Evolutionary conservation across 1,140 invertebrate species (phyloP).

Genomic region (Calosoma granatense): DNA sequence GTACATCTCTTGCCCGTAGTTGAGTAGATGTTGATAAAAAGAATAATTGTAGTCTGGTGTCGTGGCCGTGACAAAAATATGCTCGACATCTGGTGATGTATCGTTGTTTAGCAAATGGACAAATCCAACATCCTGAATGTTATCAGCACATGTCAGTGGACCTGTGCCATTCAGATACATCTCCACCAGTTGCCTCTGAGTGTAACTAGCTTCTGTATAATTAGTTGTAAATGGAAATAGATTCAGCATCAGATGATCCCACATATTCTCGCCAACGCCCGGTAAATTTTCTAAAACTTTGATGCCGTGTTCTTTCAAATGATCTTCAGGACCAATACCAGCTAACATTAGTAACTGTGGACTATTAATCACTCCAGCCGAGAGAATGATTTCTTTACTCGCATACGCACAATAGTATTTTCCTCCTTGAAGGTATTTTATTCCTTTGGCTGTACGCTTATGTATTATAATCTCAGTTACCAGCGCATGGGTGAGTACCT

Average conservation of each 20-base stretch:
- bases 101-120: too few relatives aligned
- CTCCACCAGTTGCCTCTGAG: constrained; percentile 64
- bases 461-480: constrained; percentile 64
- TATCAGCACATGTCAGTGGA: constrained; percentile 72
- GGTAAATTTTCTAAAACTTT: constrained; percentile 51
- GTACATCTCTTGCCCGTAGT: constrained; percentile 57
- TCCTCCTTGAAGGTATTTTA: constrained; percentile 42
- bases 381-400: constrained; percentile 58
- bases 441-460: constrained; percentile 47
- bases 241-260: constrained; percentile 61
- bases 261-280: constrained; percentile 60
- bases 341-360: constrained; percentile 68
- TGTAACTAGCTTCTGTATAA: constrained; percentile 49
- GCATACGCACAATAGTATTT: constrained; percentile 43
- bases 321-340: constrained; percentile 59
- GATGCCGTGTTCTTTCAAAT: constrained; percentile 48
- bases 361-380: constrained; percentile 57
- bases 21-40: constrained; percentile 67
- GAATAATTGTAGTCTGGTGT: constrained; percentile 83
- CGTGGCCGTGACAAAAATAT: too few relatives aligned
- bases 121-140: constrained; percentile 76
- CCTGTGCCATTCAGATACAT: constrained; percentile 58
- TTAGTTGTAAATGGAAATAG: constrained; percentile 49
- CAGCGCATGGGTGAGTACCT: constrained; percentile 47
- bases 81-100: constrained; percentile 64